These are phyloP conservation scores for Cosmopolites sordidus DNA, from an alignment of 2,888 invertebrate genomes.

Conservation along the genomic window DNA sequence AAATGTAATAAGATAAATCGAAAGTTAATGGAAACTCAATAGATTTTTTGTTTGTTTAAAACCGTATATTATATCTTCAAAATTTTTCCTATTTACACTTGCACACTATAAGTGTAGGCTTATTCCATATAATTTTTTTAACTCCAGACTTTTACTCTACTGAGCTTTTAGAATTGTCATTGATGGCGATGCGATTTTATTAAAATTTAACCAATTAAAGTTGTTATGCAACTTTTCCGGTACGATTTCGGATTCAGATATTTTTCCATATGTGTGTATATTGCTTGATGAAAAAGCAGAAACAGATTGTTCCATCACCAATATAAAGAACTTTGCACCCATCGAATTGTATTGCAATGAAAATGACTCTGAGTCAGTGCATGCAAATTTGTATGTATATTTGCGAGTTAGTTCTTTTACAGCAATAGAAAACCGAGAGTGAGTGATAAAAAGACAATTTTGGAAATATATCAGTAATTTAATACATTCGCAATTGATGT, in stretches of 20 bases:
- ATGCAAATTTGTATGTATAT: too few species aligned
- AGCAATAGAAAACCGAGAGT: too few species aligned
- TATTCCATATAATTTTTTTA: conserved; percentile 42
- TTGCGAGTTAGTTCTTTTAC: too few species aligned
- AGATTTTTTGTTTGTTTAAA: conserved; percentile 32
- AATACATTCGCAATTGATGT: too few species aligned
- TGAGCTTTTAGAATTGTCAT: conserved; percentile 50
- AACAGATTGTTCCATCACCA: too few species aligned
- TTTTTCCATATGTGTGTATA: conserved; percentile 1
- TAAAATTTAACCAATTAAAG: conserved; percentile 1
- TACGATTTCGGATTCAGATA: neutral
- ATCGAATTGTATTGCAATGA: too few species aligned
- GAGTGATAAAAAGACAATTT: too few species aligned
- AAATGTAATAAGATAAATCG: neutral
- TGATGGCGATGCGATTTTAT: conserved; percentile 26
- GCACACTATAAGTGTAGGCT: conserved; percentile 44
- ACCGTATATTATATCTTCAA: conserved; percentile 35
- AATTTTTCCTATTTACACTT: conserved; percentile 46
- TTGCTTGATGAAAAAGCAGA: neutral
- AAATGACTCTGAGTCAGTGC: too few species aligned
- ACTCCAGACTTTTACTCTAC: conserved; percentile 40
- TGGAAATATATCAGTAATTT: too few species aligned
- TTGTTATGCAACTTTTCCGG: neutral
- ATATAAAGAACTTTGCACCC: too few species aligned
- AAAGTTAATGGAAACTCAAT: conserved; percentile 12